Evolutionary conservation across 1,140 invertebrate genomes (phyloP), one percentile per base, ranked within the genome.

Genomic region (Propsilocerus akamusi): DNA sequence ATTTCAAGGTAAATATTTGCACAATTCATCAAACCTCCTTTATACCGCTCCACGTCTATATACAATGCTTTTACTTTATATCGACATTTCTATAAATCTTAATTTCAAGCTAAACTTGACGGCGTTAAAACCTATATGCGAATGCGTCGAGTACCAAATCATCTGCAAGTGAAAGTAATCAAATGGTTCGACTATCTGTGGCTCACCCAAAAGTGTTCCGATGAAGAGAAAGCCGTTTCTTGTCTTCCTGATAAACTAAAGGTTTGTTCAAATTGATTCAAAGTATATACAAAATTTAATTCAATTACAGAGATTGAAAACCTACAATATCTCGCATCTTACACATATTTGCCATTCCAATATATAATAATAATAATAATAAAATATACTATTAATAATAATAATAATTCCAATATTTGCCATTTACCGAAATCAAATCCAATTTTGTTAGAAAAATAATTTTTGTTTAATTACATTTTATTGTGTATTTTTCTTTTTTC

Each of bases 131-230:
- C 94, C 2, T 98, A 97, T 66, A 98, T 98, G 94, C 72, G 90
- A 49, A 90, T 97, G 83, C 73, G 93, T 47, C 74, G 92, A 56
- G 93, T 98, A 46, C 93, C 94, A 10, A 84, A 83, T 56, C 86
- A 93, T 68, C 76, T 98, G 34, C 92, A 97, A 70, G 88, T 94
- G 56, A 95, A 97, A 68, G 95, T 98, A 47, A 97, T 97, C 67
- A 93, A 94, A 66, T 98, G 94, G 94, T 97, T 98, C 67, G 94
- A 97, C 72, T 97, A 98, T 66, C 76, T 97, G 53, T 97, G 95
- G 94, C 78, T 97, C 53, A 96, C 91, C 52, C 93, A 98, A 72
- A 97, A 97, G 68, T 96, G 91, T 63, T 94, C 91, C 0, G 93
- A 97, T 65, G 94, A 98, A 66, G 93, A 98, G 65, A 86, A 84